Evolutionary conservation across 2,888 invertebrate genomes (phyloP), one percentile per base, ranked within the genome.

Genomic region (Cylindroiulus punctatus): DNA sequence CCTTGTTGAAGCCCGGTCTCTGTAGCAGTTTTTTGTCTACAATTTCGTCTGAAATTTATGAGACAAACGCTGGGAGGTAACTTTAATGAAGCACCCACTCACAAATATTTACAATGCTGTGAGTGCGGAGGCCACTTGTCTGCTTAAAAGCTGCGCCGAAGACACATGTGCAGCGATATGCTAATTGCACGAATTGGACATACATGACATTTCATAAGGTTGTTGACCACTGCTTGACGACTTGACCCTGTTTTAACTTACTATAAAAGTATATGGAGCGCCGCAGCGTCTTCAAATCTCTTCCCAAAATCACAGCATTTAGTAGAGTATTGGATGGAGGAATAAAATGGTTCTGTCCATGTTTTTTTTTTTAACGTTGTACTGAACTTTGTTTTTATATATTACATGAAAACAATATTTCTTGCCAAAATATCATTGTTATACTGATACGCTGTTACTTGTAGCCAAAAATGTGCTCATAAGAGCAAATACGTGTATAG

Each of bases 71-170:
- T 52, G 52, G 52, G 52, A n/a, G 52, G 52, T 52, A 52, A 3
- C 52, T 52, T 52, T 52, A 52, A 52, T 52, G 52, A 52, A 52
- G 52, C 52, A n/a, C 52, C 52, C 52, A 52, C 52, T 52, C 52
- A 52, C 52, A 52, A 52, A 52, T 52, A 52, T 52, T 52, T 52
- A 52, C 52, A 5, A 52, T n/a, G 19, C 52, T 52, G n/a, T n/a
- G 52, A 52, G 52, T 52, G 52, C 52, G 52, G 52, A 44, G 44
- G 52, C n/a, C 47, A 52, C 52, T 52, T 52, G 52, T 52, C 52
- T 52, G 14, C 52, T 52, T 52, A 4, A 52, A n/a, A 52, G 52
- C 52, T 52, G 10, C 52, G n/a, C 47, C 47, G 47, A 47, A 47
- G 47, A 47, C 12, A 1, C 47, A 47, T 47, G 17, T 3, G 47